A percentile compares a stretch with the other conserved stretches of the same genome.
Evolutionary conservation across 2,113 vertebrate genomes (phyloP).

Genomic region (Sylvietta virens): DNA sequence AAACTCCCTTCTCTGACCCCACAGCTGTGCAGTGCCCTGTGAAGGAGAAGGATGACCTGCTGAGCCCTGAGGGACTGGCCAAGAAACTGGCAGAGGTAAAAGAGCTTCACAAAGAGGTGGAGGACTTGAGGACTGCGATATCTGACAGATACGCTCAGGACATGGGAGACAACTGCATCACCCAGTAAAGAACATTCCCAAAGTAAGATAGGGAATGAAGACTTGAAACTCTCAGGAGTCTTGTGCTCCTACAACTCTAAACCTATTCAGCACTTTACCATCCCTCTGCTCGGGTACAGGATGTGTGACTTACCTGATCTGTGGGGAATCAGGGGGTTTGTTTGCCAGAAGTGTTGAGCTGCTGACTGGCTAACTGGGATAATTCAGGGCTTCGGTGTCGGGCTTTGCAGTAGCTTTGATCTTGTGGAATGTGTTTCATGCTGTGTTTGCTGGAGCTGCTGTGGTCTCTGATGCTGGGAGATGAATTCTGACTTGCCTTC

Average conservation of each 20-base stretch:
- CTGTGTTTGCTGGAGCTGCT: constrained; percentile 34
- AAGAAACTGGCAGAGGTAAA: constrained; percentile 86
- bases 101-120: constrained; percentile 87
- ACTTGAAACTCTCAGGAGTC: constrained; percentile 27
- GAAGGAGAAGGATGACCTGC: constrained; percentile 77
- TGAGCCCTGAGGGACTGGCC: constrained; percentile 81
- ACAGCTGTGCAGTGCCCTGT: constrained; percentile 71
- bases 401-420: constrained; percentile 42
- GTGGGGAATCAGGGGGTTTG: not conserved
- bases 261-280: constrained; percentile 35
- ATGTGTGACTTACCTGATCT: not conserved
- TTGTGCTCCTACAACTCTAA: not conserved
- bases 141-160: constrained; percentile 96
- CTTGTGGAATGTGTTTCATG: constrained; percentile 36
- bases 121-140: constrained; percentile 89
- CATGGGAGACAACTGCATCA: constrained; percentile 98
- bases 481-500: constrained; percentile 49
- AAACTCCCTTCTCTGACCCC: constrained; percentile 10
- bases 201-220: constrained; percentile 5
- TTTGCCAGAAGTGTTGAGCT: not conserved
- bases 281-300: not conserved
- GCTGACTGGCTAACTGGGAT: constrained; percentile 15
- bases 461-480: constrained; percentile 8
- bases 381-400: not conserved
- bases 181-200: constrained; percentile 71